Evolutionary conservation across 2,113 vertebrate species (phyloP), one percentile per base, ranked within the genome.

Genomic region (Cheilinus undulatus): DNA sequence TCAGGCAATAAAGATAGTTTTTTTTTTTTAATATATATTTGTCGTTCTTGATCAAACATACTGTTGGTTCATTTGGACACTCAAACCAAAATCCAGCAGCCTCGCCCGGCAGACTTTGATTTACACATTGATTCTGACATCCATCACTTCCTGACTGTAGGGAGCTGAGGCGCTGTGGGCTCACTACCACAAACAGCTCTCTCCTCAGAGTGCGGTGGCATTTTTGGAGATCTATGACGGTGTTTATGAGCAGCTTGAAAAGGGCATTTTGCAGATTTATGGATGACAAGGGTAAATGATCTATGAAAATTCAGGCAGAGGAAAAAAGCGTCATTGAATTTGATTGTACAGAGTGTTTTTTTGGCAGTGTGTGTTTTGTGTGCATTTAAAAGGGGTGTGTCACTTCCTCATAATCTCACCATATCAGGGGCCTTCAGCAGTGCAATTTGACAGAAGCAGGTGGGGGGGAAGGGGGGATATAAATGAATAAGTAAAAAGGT

Each of bases 401-500:
- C 38, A 38, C 4, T 42, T 26, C 48, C 10, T 38, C 62, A 57
- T 32, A 50, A 27, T 70, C 27, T 43, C 20, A 50, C 36, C 1
- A 11, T 70, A 58, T 43, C 20, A 28, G 42, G 27, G 43, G 53
- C 43, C 48, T 67, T 86, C 60, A 48, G 42, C 56, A 14, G 54
- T 14, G 19, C 63, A 49, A 38, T 80, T 53, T 83, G 78, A 80
- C 77, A 34, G 57, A 57, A 60, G 43, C 43, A 65, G 64, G 64
- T 52, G 34, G 46, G 22, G 22, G 42, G 26, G 23, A 27, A 42
- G 13, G 17, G 17, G 46, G 60, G 56, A 45, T 79, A 63, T 78
- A 70, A 79, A 88, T 83, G 60, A 87, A 92, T 90, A 88, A 85
- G 62, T 82, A 82, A 88, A 92, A 92, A 93, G 87, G 91, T 91